Conservation (phyloP, 2,113 vertebrate genomes). For the Globicephala melas region DNA sequence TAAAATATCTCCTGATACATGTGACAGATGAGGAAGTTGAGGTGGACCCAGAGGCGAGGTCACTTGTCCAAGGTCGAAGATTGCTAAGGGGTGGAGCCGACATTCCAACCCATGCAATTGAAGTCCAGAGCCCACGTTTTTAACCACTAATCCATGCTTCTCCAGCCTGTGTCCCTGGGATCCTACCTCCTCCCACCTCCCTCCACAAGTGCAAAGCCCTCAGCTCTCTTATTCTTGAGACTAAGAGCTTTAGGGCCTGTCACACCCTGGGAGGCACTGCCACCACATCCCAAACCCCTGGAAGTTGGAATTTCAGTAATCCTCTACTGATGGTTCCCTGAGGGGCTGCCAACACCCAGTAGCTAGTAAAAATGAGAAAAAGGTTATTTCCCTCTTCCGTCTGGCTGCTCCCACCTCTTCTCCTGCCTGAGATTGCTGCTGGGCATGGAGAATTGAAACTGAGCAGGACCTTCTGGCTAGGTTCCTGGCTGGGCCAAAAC, state of each 20-base stretch:
- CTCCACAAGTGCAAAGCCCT: neutral
- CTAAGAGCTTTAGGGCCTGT: neutral
- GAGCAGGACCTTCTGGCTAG: neutral
- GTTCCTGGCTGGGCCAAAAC: neutral
- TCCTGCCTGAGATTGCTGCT: neutral
- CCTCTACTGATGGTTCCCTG: neutral
- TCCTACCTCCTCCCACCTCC: neutral
- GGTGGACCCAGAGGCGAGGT: neutral
- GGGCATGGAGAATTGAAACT: neutral
- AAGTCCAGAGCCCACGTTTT: neutral
- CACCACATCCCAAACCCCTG: neutral
- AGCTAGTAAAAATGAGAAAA: neutral
- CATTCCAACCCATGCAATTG: neutral
- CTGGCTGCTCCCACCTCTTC: neutral
- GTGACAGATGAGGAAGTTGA: neutral
- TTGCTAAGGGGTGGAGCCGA: neutral
- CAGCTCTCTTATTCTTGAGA: neutral
- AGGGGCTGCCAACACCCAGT: neutral
- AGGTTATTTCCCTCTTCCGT: neutral
- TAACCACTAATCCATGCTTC: too few relatives aligned
- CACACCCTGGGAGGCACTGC: neutral
- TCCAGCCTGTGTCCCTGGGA: neutral
- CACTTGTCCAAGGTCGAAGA: neutral
- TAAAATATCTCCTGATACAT: neutral
- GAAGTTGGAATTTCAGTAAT: neutral